Base-by-base conservation (phyloP, 2,113 vertebrate genomes). In the Natator depressus region DNA sequence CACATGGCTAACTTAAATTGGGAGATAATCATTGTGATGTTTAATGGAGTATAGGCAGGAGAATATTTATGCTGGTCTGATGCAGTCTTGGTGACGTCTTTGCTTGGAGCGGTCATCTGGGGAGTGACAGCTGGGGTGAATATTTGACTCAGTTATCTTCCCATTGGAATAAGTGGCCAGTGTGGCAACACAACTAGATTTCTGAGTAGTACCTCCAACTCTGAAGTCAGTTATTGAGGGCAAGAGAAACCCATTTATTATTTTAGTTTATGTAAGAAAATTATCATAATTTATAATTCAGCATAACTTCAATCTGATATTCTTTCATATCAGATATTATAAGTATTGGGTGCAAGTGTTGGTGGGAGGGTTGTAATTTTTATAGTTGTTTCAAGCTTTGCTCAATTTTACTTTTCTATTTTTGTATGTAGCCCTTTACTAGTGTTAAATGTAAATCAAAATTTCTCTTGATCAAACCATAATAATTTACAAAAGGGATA, bases 391-490 rank as follows among this genome's bases (percentile, higher is more conserved):
- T 82, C 95, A 80, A 94, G 95, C 86, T 47, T 72, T 1, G 46
- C n/a, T 75, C 85, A 42, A 1, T 35, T 88, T 78, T 72, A 76
- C 8, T 80, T 84, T 62, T 55, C 42, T 89, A 4, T 25, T 91
- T 94, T 94, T 85, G 1, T 49, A n/a, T 83, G 42, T 75, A 82
- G 47, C 65, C 76, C 83, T 92, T 95, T 19, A 31, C 24, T 90
- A 3, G 4, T 65, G 17, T 62, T 89, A 72, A 94, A 93, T 49
- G 6, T 89, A 88, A 91, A 91, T 4, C 17, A 78, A 91, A 89
- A 27, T 19, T 80, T 20, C 0, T 88, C 47, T 42, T 38, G 9
- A 5, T 75, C 20, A 42, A 75, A 75, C 38, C 10, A 42, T 35
- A 72, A 29, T 53, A 57, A 29, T 51, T 86, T 1, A 57, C 0